Conservation (phyloP, 2,113 vertebrate genomes). For the Lipophrys pholis region DNA sequence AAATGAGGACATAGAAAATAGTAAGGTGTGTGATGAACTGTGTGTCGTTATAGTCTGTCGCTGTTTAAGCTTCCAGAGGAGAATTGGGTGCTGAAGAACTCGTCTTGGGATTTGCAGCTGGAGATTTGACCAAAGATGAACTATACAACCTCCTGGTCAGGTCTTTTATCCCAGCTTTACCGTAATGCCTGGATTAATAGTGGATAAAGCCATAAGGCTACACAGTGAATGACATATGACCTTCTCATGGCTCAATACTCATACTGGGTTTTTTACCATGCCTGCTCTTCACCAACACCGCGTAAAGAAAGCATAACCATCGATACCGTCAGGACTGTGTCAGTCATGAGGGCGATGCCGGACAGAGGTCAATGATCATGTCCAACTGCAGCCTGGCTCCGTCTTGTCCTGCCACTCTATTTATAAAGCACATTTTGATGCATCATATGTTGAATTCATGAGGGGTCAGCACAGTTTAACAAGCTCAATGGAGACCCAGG, state of each 20-base stretch:
- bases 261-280: neutral
- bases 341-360: neutral
- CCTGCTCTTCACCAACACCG: neutral
- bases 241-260: neutral
- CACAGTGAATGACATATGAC: conserved; percentile 8
- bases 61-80: neutral
- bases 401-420: no score
- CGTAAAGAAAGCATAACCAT: neutral
- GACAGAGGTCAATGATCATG: conserved; percentile 7
- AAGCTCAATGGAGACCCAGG: neutral
- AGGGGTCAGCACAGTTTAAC: neutral
- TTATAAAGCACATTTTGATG: no score
- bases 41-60: neutral
- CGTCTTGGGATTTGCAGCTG: conserved; percentile 21
- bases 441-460: neutral
- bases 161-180: conserved; percentile 18
- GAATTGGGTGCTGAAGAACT: neutral
- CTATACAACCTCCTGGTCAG: neutral
- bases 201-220: conserved; percentile 24
- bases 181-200: conserved; percentile 14
- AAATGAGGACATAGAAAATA: neutral
- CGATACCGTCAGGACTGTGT: neutral
- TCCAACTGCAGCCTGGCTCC: neutral
- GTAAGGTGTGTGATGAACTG: neutral
- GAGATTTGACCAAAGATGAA: conserved; percentile 17